Percentiles rank a stretch among this genome's conserved stretches.
Evolutionary conservation across 1,140 invertebrate genomes (phyloP).

Genomic region (Bombus haemorrhoidalis): DNA sequence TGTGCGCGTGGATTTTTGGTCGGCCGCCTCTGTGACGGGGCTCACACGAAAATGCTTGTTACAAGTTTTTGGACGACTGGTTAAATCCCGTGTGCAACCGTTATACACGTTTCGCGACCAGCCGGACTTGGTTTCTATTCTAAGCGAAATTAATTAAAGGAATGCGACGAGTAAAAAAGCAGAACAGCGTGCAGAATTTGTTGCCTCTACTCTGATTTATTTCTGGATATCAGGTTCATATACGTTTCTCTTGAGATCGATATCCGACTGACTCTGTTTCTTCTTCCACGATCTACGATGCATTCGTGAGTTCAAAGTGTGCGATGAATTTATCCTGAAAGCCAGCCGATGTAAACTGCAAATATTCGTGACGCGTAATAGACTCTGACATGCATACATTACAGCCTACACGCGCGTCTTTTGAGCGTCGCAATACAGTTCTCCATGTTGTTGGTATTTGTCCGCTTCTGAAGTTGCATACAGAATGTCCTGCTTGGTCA

Average conservation of each 20-base stretch:
- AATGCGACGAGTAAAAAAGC: neutral
- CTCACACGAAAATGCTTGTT: slow-evolving; percentile 16
- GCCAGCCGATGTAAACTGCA: slow-evolving; percentile 20
- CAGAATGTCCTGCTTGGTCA: slow-evolving; percentile 25
- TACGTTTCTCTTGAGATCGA: neutral
- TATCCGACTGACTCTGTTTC: neutral
- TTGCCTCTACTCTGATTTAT: neutral
- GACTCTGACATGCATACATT: slow-evolving; percentile 17
- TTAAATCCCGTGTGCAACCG: neutral
- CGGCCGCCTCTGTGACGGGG: neutral
- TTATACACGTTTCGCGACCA: neutral
- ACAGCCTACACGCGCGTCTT: slow-evolving; percentile 16
- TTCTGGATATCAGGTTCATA: neutral
- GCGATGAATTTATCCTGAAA: slow-evolving; percentile 20
- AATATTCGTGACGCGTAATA: slow-evolving; percentile 37
- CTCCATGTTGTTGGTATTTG: slow-evolving; percentile 34
- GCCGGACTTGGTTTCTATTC: neutral
- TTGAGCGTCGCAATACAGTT: slow-evolving; percentile 47
- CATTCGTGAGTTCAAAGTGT: neutral
- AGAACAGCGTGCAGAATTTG: neutral
- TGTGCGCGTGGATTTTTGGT: slow-evolving; percentile 3
- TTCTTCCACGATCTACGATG: neutral
- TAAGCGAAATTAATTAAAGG: slow-evolving; percentile 27
- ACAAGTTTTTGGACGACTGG: slow-evolving; percentile 23
- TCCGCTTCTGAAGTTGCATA: slow-evolving; percentile 41